phyloP scores from a whole-genome alignment of 2,797 vertebrate genomes.

The Sandelia bainsii region DNA sequence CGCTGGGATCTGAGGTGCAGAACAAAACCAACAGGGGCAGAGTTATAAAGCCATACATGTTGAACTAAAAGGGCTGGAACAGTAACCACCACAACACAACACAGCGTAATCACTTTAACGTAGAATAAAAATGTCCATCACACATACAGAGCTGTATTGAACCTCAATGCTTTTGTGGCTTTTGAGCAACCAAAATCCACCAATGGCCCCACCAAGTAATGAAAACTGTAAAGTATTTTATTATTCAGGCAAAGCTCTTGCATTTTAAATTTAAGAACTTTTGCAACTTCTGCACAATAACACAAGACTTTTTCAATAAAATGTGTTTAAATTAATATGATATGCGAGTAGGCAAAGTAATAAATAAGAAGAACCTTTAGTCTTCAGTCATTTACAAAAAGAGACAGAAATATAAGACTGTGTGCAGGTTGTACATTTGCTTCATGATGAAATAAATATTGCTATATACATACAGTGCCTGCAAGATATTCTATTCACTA shows the following conservation, averaged over 20 bases:
- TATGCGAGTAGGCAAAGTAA: background rate
- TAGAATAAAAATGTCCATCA: background rate
- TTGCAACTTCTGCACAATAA: background rate
- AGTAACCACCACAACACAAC: slow-evolving; percentile 2
- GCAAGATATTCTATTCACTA: background rate
- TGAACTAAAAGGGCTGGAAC: slow-evolving; percentile 29
- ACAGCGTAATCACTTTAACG: background rate
- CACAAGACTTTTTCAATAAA: background rate
- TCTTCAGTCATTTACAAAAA: background rate
- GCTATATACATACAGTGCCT: background rate
- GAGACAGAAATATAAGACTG: background rate
- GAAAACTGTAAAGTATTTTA: background rate
- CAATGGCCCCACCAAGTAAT: no score
- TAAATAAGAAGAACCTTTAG: background rate
- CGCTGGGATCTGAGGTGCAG: slow-evolving; percentile 50
- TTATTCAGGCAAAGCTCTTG: no score
- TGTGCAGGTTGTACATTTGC: background rate
- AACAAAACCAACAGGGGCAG: slow-evolving; percentile 66
- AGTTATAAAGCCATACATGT: slow-evolving; percentile 62
- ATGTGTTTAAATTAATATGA: no score
- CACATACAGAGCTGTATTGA: background rate
- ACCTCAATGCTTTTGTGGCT: background rate
- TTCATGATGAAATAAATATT: background rate
- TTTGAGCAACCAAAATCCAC: background rate
- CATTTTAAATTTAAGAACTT: background rate